Evolutionary conservation across 2,888 invertebrate species (phyloP), one percentile per base, ranked within the genome.

Genomic region (Morinoia aosen): DNA sequence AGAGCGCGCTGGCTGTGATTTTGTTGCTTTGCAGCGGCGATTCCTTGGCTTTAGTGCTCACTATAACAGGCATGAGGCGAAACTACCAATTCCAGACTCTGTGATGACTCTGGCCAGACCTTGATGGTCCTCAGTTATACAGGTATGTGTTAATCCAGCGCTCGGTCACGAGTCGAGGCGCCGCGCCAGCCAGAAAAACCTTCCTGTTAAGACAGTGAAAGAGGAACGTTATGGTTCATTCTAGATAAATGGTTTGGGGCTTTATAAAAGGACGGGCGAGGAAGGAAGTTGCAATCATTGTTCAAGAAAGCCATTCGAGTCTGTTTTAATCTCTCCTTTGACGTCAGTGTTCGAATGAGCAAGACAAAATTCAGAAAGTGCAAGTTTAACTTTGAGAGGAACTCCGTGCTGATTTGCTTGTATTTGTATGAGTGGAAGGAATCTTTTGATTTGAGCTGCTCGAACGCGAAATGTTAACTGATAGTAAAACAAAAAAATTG

Each of bases 181-280:
- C 19, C 61, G 12, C 61, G 61, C 2, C 14, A 2, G 25, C 2
- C 8, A 33, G 25, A 33, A 76, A 64, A 76, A 76, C 33, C 33
- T 76, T 76, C 76, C 8, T 33, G 25, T 76, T 10, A 76, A 76
- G 76, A 33, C 76, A 76, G 25, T 76, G 76, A 76, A 76, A 76
- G 76, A 76, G 76, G 76, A 76, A 76, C 76, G 76, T 76, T 76
- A 76, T 16, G 76, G 76, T 76, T 76, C 76, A 76, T 76, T 76
- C 25, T 33, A 76, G 76, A 76, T 76, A 76, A 76, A 76, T 76
- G 76, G 76, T 33, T 76, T 76, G 76, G 25, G 76, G 76, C 76
- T 76, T 25, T 76, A 33, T 76, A 33, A 76, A 76, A 76, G 25
- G 33, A 76, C 19, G 12, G 25, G 25, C 25, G 1, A 76, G 76